Conservation (phyloP, 2,113 vertebrate species). For the Vireo altiloquus region DNA sequence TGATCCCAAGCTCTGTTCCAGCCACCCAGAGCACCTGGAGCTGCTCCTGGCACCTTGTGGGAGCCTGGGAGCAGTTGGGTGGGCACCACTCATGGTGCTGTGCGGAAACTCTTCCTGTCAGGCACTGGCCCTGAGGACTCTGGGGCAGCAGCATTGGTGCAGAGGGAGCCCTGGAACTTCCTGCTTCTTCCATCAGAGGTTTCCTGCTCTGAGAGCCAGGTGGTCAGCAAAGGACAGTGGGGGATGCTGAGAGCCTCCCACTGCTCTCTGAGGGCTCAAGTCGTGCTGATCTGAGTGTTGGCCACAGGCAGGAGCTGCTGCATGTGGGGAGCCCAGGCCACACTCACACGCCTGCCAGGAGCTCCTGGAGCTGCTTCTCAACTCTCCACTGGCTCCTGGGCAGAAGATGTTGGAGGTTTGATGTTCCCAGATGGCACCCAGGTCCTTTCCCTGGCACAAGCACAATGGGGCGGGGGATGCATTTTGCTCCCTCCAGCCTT, state of each 20-base stretch:
- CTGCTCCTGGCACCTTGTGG: background rate
- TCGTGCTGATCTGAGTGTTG: fast-evolving
- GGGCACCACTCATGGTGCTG: background rate
- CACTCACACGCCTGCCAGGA: fast-evolving
- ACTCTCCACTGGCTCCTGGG: background rate
- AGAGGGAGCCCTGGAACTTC: background rate
- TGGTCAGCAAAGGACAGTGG: fast-evolving
- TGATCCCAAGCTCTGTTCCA: background rate
- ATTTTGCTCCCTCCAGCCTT: background rate
- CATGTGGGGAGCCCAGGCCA: background rate
- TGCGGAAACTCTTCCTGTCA: background rate
- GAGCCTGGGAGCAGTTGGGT: background rate
- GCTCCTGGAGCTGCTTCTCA: background rate
- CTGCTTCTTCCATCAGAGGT: fast-evolving
- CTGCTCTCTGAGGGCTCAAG: background rate
- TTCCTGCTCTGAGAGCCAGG: background rate
- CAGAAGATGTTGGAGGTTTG: background rate
- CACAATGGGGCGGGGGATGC: background rate
- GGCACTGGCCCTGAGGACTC: fast-evolving
- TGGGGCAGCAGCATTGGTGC: fast-evolving
- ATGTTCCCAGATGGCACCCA: background rate
- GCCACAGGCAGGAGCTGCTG: background rate
- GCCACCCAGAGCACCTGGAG: fast-evolving
- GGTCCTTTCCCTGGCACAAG: background rate
- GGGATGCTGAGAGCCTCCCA: fast-evolving